A percentile compares a stretch with the other conserved stretches of the same genome.
These are phyloP conservation scores for Nasonia giraulti DNA, from an alignment of 1,140 invertebrate species.

Conservation along the genomic window DNA sequence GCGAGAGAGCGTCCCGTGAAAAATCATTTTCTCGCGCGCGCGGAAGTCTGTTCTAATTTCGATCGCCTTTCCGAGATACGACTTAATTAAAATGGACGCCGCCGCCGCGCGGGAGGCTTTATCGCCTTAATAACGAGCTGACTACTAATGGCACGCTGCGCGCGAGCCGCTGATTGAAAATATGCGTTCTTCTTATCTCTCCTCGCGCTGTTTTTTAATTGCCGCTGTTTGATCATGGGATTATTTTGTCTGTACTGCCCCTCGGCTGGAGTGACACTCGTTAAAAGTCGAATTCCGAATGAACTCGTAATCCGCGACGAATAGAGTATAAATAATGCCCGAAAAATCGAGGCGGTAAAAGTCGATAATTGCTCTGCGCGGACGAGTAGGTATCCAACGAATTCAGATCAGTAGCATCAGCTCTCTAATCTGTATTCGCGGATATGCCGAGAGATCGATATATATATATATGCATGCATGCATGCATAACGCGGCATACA, in stretches of 20 bases:
- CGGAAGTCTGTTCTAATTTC: background rate
- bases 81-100: conserved; percentile 1
- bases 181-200: background rate
- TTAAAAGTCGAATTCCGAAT: too few species aligned
- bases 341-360: too few species aligned
- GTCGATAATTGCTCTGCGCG: too few species aligned
- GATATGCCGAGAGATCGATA: too few species aligned
- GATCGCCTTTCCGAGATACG: background rate
- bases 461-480: background rate
- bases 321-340: too few species aligned
- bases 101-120: background rate
- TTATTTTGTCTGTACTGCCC: background rate
- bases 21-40: background rate
- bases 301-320: too few species aligned
- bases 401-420: too few species aligned
- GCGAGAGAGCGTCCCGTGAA: background rate
- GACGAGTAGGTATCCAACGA: too few species aligned
- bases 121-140: background rate
- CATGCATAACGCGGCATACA: background rate
- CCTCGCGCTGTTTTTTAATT: too few species aligned
- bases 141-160: background rate
- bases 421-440: too few species aligned
- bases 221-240: background rate
- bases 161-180: background rate
- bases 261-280: too few species aligned